Evolutionary conservation across 2,113 vertebrate species (phyloP).

Genomic region (Henicopernis longicauda): DNA sequence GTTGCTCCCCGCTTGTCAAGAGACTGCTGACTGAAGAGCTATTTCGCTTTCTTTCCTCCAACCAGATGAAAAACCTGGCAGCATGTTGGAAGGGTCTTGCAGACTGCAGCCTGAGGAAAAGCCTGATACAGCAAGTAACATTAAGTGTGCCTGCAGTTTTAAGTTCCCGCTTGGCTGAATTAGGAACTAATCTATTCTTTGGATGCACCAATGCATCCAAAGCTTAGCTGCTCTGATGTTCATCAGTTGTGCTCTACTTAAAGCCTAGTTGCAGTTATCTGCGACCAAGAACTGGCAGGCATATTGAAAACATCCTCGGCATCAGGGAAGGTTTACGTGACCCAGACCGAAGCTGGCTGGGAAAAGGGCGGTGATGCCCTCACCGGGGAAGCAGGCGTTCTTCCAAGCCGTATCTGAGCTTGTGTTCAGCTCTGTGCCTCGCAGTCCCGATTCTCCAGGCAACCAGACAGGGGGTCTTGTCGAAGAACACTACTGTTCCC

Average conservation of each 20-base stretch:
- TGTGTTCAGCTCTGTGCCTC: not conserved
- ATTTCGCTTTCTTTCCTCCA: not conserved
- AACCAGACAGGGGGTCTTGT: not conserved
- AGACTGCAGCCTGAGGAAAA: not conserved
- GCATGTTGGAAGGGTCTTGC: not conserved
- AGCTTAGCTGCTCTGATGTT: not conserved
- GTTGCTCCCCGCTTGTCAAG: not conserved
- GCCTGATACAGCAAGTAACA: not conserved
- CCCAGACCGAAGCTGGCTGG: not conserved
- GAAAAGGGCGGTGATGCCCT: not conserved
- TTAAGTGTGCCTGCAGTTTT: fast-evolving
- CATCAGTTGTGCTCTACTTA: not conserved
- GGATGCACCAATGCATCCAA: not conserved
- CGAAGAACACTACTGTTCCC: not conserved
- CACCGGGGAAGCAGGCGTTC: fast-evolving
- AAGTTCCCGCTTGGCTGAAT: not conserved
- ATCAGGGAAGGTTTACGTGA: not conserved
- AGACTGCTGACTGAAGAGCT: not conserved
- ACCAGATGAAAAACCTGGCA: not conserved
- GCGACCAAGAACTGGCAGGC: not conserved
- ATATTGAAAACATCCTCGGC: not conserved
- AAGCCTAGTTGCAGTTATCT: not conserved
- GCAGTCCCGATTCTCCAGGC: fast-evolving
- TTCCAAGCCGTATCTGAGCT: not conserved
- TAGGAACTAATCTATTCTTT: not conserved